phyloP scores from a whole-genome alignment of 1,140 invertebrate species.

The Cotesia chilonis region DNA sequence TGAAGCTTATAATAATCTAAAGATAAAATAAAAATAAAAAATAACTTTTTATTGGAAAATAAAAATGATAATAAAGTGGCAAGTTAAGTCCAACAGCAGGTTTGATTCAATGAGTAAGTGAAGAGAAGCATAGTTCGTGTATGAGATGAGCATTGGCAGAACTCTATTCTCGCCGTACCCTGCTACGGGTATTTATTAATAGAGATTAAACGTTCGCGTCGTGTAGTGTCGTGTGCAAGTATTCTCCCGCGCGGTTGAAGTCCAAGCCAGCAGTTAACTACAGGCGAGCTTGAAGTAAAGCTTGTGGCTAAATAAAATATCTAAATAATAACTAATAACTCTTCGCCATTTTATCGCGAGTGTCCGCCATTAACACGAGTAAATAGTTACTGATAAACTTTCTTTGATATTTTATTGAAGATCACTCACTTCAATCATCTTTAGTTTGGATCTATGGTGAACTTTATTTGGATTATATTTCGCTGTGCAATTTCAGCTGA shows the following conservation, averaged over 20 bases:
- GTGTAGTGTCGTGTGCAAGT: constrained; percentile 64
- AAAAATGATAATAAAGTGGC: neutral
- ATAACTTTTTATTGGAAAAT: neutral
- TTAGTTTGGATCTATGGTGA: no score
- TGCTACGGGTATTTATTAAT: constrained; percentile 58
- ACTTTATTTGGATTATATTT: no score
- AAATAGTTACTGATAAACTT: no score
- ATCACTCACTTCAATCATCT: no score
- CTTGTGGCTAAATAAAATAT: constrained; percentile 23
- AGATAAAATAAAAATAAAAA: neutral
- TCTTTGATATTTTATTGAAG: no score
- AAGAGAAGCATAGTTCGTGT: neutral
- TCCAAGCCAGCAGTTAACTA: constrained; percentile 47
- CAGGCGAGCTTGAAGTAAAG: constrained; percentile 46
- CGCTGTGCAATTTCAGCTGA: no score
- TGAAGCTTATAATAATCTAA: neutral
- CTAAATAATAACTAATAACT: no score
- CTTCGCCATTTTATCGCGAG: no score
- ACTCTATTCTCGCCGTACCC: constrained; percentile 34
- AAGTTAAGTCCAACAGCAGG: neutral
- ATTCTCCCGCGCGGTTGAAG: constrained; percentile 54
- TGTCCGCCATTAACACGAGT: no score
- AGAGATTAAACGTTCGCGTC: constrained; percentile 64
- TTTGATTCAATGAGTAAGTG: constrained; percentile 34
- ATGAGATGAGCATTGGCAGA: no score